phyloP scores from a whole-genome alignment of 2,797 vertebrate species.

The Potorous gilbertii region DNA sequence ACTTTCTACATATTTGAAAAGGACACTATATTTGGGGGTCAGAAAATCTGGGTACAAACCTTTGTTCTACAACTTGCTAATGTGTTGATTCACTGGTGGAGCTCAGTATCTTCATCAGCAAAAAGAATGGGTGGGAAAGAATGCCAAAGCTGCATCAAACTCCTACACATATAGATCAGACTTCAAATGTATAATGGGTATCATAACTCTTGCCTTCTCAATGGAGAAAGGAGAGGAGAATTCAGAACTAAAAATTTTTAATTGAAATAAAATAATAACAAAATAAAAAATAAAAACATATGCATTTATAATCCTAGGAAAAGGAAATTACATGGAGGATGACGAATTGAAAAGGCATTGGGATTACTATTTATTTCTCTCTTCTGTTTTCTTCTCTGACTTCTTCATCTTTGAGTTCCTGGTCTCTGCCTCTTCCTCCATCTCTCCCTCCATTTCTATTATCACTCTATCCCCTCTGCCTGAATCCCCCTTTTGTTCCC shows the following conservation, averaged over 20 bases:
- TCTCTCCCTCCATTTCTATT: not conserved
- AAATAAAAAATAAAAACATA: not conserved
- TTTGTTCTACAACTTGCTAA: fast-evolving
- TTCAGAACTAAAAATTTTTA: not conserved
- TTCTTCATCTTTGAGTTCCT: not conserved
- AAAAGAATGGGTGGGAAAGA: not conserved
- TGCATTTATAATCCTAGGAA: not conserved
- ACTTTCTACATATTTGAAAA: not conserved
- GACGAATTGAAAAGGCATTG: not conserved
- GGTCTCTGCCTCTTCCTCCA: not conserved
- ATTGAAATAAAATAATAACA: not conserved
- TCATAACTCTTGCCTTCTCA: not conserved
- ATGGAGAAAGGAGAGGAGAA: not conserved
- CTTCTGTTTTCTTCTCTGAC: not conserved
- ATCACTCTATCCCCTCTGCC: not conserved
- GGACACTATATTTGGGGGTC: not conserved
- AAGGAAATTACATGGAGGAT: not conserved
- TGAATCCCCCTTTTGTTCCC: not conserved
- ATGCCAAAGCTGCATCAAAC: not conserved
- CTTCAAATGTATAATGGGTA: not conserved
- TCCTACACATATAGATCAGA: not conserved
- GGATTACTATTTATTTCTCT: not conserved
- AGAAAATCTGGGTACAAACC: not conserved
- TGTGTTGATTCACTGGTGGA: not conserved
- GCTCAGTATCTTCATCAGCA: not conserved